Base-by-base conservation (phyloP, 2,888 invertebrate genomes). In the Congeria kusceri region DNA sequence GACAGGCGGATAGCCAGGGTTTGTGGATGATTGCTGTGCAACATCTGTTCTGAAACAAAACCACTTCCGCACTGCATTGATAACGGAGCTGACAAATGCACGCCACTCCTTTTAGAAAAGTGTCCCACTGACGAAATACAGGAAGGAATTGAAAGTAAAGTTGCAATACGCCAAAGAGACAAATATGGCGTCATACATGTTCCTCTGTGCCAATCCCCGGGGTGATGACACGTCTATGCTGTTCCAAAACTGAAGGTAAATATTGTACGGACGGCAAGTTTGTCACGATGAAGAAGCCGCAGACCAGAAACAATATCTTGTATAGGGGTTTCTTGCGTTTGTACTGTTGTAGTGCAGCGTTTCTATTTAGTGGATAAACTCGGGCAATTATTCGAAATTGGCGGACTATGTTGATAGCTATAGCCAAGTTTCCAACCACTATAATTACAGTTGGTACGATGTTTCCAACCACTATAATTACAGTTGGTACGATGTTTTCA, bases 71-170 rank as follows among this genome's bases (percentile, higher is more conserved):
- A 39, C 4, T 39, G 15, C 39, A 3, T 39, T 11, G 1, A 1
- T 13, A 3, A 39, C 27, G 44, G 44, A 27, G 13, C 18, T 0
- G 29, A 11, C 15, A 68, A 13, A n/a, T 15, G 23, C 29, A 18
- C 57, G 44, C 68, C 70, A 76, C 46, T 70, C 70, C 23, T 57
- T 46, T 23, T 70, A 70, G 44, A 76, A n/a, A n/a, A 76, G 32
- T 13, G 63, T 61, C 11, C 76, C 70, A 53, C 46, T 70, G 1
- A 63, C 58, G 18, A 66, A 62, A 29, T 76, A 76, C 27, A 76
- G 53, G 39, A 76, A 23, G 25, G 70, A 76, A 23, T 76, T 76
- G 23, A 70, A 66, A 0, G 76, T 46, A 57, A 39, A 62, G 27
- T 70, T 70, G 23, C 70, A 56, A 49, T 47, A 70, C 7, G 65